Conservation (phyloP, 23 tunicate species). For the Styela plicata region DNA sequence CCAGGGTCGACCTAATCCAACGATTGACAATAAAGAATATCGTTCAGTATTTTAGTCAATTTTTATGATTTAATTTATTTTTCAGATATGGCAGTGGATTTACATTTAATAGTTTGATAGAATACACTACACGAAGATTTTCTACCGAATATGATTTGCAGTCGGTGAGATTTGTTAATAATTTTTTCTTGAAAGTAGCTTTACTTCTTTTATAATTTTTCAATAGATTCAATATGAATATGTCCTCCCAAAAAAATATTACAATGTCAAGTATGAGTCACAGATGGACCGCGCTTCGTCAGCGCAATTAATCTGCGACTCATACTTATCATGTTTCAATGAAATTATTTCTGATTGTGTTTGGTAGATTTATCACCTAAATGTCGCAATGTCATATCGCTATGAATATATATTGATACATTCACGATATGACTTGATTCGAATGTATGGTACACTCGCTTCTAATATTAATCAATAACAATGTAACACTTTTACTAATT, state of each 20-base stretch:
- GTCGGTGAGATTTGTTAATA: slow-evolving; percentile 23
- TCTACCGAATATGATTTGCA: slow-evolving; percentile 48
- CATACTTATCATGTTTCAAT: background rate
- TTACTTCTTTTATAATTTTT: no score
- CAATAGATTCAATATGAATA: background rate
- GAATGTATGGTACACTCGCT: no score
- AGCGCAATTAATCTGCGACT: background rate
- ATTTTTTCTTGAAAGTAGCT: background rate
- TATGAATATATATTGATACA: background rate
- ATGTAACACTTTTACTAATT: background rate
- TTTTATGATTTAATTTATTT: background rate
- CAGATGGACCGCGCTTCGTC: no score
- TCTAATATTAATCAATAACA: background rate
- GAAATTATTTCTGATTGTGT: background rate
- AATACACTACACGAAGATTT: slow-evolving; percentile 16
- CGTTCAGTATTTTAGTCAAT: no score
- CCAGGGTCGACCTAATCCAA: no score
- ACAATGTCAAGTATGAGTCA: no score
- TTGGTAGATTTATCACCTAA: background rate
- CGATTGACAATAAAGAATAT: no score
- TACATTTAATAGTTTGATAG: slow-evolving; percentile 41
- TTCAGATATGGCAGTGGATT: slow-evolving; percentile 36
- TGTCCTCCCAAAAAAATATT: no score
- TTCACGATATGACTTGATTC: no score
- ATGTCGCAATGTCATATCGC: background rate